phyloP scores from a whole-genome alignment of 2,797 vertebrate species.

The Cuculus canorus region DNA sequence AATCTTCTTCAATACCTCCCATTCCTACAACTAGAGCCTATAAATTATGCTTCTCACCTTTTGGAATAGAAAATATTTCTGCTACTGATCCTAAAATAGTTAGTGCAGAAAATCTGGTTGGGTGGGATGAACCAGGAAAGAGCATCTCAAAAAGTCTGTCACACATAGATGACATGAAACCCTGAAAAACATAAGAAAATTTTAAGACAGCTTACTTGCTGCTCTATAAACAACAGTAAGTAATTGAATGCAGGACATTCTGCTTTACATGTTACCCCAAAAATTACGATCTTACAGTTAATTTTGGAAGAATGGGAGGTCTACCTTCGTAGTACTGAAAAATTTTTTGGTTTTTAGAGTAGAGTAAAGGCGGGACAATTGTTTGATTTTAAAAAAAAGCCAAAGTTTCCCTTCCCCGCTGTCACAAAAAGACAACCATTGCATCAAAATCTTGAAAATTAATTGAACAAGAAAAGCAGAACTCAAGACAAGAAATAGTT shows the following conservation, averaged over 20 bases:
- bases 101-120: constrained; percentile 88
- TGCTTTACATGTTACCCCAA: neutral
- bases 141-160: constrained; percentile 85
- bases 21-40: neutral
- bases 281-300: neutral
- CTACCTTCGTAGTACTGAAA: neutral
- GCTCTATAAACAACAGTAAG: neutral
- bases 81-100: constrained; percentile 87
- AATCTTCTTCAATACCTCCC: neutral
- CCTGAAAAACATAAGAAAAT: constrained; percentile 72
- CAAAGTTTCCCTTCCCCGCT: neutral
- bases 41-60: constrained; percentile 66
- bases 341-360: neutral
- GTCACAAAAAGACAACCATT: neutral
- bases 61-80: constrained; percentile 80
- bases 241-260: neutral
- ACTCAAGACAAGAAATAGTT: neutral
- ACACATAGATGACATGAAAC: constrained; percentile 88
- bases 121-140: constrained; percentile 90
- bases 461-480: neutral
- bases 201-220: neutral
- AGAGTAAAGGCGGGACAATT: neutral
- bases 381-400: neutral
- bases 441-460: neutral
- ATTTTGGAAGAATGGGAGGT: neutral